Percentiles rank a stretch among this genome's conserved stretches.
Conservation (phyloP, 2,113 vertebrate genomes). For the Lates calcarifer region DNA sequence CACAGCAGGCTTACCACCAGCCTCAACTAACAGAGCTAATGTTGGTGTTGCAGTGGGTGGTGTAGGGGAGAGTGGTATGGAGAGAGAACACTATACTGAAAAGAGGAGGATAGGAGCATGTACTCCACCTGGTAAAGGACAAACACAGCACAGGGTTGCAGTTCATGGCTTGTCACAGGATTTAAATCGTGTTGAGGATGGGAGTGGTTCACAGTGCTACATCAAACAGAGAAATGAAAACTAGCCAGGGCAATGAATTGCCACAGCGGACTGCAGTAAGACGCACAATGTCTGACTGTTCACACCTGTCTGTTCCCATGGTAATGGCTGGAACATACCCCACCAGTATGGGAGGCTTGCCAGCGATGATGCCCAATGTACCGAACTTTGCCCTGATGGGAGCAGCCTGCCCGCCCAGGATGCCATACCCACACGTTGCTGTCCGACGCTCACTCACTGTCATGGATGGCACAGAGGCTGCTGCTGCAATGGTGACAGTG, state of each 20-base stretch:
- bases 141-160: slow-evolving; percentile 20
- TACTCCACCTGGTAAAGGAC: neutral
- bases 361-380: slow-evolving; percentile 27
- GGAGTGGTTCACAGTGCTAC: slow-evolving; percentile 15
- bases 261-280: slow-evolving; percentile 81
- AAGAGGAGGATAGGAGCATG: neutral
- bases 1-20: neutral
- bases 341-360: slow-evolving; percentile 84
- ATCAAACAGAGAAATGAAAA: slow-evolving; percentile 52
- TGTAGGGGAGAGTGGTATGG: neutral
- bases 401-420: slow-evolving; percentile 51
- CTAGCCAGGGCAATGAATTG: slow-evolving; percentile 62
- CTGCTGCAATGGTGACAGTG: slow-evolving; percentile 57
- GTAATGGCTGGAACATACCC: slow-evolving; percentile 82
- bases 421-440: slow-evolving; percentile 75
- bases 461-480: slow-evolving; percentile 77
- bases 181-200: slow-evolving; percentile 50
- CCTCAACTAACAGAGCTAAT: slow-evolving; percentile 5
- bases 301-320: slow-evolving; percentile 91
- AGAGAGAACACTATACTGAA: slow-evolving; percentile 39
- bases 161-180: slow-evolving; percentile 8
- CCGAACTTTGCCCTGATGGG: slow-evolving; percentile 54
- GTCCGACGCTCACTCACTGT: slow-evolving; percentile 89
- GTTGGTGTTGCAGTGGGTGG: neutral
- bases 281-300: slow-evolving; percentile 93